Evolutionary conservation across 1,140 invertebrate species (phyloP).

Genomic region (Cheumatopsyche charites): DNA sequence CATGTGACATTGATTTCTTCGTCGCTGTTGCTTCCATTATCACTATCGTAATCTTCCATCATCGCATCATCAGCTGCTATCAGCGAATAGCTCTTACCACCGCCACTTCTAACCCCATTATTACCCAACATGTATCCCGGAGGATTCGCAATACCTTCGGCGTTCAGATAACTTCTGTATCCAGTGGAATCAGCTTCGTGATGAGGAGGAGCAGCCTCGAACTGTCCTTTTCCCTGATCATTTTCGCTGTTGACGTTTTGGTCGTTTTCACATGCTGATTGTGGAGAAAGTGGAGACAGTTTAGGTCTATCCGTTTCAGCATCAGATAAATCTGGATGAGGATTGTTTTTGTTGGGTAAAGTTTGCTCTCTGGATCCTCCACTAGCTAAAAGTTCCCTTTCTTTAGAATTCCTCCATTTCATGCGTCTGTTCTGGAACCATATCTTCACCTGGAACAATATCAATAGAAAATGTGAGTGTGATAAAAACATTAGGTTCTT

Average conservation of each 20-base stretch:
- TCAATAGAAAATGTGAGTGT: conserved; percentile 44
- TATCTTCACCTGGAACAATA: conserved; percentile 89
- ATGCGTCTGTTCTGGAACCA: conserved; percentile 96
- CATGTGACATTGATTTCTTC: conserved; percentile 85
- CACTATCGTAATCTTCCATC: conserved; percentile 66
- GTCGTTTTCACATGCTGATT: conserved; percentile 51
- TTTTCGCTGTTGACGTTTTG: conserved; percentile 57
- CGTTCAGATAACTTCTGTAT: conserved; percentile 26
- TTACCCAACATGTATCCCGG: conserved; percentile 39
- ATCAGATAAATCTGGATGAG: conserved; percentile 93
- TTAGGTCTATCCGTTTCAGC: conserved; percentile 79
- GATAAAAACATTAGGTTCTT: background rate
- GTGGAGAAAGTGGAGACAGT: conserved; percentile 63
- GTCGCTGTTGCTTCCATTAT: conserved; percentile 75
- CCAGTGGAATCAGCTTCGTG: conserved; percentile 33
- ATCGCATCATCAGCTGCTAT: conserved; percentile 62
- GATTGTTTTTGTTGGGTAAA: conserved; percentile 95
- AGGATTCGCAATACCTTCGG: conserved; percentile 24
- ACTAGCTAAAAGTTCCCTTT: conserved; percentile 89
- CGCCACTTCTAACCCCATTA: conserved; percentile 55
- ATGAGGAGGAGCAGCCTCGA: conserved; percentile 31
- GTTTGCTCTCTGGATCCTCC: conserved; percentile 94
- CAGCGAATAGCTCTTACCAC: conserved; percentile 59
- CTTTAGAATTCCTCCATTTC: conserved; percentile 98
- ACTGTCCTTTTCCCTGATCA: conserved; percentile 49